Conservation (phyloP, 2,888 invertebrate species). For the Cheilosia variabilis region DNA sequence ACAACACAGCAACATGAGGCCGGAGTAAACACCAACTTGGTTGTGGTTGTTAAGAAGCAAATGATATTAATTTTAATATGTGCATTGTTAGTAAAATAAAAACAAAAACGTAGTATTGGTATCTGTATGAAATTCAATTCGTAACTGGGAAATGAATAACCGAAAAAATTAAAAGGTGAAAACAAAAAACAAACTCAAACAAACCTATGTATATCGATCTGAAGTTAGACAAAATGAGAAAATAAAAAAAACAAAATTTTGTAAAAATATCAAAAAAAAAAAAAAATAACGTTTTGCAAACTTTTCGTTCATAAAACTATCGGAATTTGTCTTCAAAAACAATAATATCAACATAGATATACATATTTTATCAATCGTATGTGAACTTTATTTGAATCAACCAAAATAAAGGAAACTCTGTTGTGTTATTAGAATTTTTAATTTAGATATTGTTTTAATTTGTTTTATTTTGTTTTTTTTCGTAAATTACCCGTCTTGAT, state of each 20-base stretch:
- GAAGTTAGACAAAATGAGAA: slow-evolving; percentile 32
- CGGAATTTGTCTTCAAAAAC: slow-evolving; percentile 65
- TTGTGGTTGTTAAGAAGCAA: slow-evolving; percentile 53
- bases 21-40: slow-evolving; percentile 35
- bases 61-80: slow-evolving; percentile 44
- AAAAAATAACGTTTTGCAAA: slow-evolving; percentile 77
- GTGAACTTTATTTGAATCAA: slow-evolving; percentile 68
- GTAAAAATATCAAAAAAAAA: slow-evolving; percentile 53
- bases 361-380: slow-evolving; percentile 62
- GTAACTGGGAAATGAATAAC: slow-evolving; percentile 25
- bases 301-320: slow-evolving; percentile 70
- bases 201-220: slow-evolving; percentile 30
- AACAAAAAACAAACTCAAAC: slow-evolving; percentile 51
- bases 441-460: slow-evolving; percentile 69
- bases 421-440: slow-evolving; percentile 72
- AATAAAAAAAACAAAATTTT: slow-evolving; percentile 40
- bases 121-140: slow-evolving; percentile 32
- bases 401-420: slow-evolving; percentile 73
- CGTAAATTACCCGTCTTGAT: slow-evolving; percentile 84
- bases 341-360: slow-evolving; percentile 73
- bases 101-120: slow-evolving; percentile 29
- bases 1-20: slow-evolving; percentile 62
- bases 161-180: slow-evolving; percentile 28
- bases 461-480: slow-evolving; percentile 76
- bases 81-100: slow-evolving; percentile 64